A percentile compares a stretch with the other conserved stretches of the same genome.
Conservation (phyloP, 2,888 invertebrate genomes). For the Macrosoma leucophasiata region DNA sequence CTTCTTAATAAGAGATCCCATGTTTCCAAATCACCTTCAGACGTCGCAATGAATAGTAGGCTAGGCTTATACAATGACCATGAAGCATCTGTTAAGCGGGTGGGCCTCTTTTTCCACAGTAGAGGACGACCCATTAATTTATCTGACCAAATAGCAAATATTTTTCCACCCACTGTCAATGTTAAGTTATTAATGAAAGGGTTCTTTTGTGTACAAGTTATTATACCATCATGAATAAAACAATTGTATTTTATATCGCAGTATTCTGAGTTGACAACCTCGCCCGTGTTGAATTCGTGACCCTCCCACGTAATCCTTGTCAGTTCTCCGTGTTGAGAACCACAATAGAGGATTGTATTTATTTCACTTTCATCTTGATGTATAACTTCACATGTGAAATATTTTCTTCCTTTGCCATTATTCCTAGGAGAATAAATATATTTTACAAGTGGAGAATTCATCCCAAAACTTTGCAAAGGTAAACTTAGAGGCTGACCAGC, state of each 20-base stretch:
- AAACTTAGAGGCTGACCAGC: constrained; percentile 56
- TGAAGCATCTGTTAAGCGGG: constrained; percentile 76
- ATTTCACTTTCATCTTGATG: constrained; percentile 45
- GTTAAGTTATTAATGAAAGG: constrained; percentile 77
- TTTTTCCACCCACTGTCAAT: constrained; percentile 83
- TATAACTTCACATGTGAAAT: constrained; percentile 49
- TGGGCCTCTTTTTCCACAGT: constrained; percentile 78
- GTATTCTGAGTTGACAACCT: constrained; percentile 77
- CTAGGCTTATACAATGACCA: constrained; percentile 88
- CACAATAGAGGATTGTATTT: constrained; percentile 47
- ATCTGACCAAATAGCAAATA: constrained; percentile 85
- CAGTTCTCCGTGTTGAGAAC: constrained; percentile 63
- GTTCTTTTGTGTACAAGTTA: constrained; percentile 77
- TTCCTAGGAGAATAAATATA: constrained; percentile 47
- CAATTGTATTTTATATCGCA: constrained; percentile 58
- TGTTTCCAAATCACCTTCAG: constrained; percentile 85
- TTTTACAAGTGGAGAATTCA: constrained; percentile 45
- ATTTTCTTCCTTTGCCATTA: constrained; percentile 53
- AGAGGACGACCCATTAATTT: constrained; percentile 77
- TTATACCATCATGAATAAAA: constrained; percentile 82
- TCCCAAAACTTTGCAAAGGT: constrained; percentile 58
- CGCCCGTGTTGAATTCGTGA: constrained; percentile 78
- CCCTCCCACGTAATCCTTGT: constrained; percentile 79
- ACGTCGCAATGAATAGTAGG: constrained; percentile 80
- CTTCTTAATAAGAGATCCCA: constrained; percentile 86